Evolutionary conservation across 2,113 vertebrate genomes (phyloP).

Genomic region (Zapus hudsonius): DNA sequence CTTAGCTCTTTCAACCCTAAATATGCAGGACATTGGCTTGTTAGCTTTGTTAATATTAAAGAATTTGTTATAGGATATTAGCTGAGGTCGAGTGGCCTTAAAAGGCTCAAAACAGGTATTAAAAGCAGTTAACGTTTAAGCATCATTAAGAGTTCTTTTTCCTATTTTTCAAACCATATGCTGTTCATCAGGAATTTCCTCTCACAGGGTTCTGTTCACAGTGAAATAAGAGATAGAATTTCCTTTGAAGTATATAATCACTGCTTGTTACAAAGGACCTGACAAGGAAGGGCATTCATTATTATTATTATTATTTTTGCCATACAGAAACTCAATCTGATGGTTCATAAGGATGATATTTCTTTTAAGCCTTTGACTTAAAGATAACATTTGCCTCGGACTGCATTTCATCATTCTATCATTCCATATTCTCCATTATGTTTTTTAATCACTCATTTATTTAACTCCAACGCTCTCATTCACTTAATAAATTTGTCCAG

Average conservation of each 20-base stretch:
- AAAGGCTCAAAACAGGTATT: slow-evolving; percentile 45
- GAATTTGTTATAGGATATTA: slow-evolving; percentile 50
- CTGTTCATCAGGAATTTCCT: slow-evolving; percentile 62
- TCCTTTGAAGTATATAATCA: slow-evolving; percentile 67
- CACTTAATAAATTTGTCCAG: slow-evolving; percentile 31
- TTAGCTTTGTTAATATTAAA: slow-evolving; percentile 67
- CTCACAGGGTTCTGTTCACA: slow-evolving; percentile 34
- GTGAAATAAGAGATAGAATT: slow-evolving; percentile 66
- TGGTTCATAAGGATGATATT: slow-evolving; percentile 45
- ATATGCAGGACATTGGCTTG: slow-evolving; percentile 28
- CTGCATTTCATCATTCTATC: background rate
- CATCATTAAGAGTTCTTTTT: slow-evolving; percentile 36
- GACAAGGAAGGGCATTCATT: slow-evolving; percentile 58
- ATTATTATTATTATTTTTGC: background rate
- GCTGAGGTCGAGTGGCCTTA: slow-evolving; percentile 28
- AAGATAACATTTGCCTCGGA: slow-evolving; percentile 4
- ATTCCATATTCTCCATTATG: slow-evolving; percentile 30
- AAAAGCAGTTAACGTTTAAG: slow-evolving; percentile 62
- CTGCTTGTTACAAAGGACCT: slow-evolving; percentile 39
- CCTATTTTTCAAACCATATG: slow-evolving; percentile 61
- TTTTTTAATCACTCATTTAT: slow-evolving; percentile 33
- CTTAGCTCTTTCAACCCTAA: background rate
- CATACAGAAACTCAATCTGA: slow-evolving; percentile 32
- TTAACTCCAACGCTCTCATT: slow-evolving; percentile 30
- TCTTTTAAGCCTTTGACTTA: slow-evolving; percentile 50